Evolutionary conservation across 1,140 invertebrate species (phyloP).

Genomic region (Drosophila azteca): DNA sequence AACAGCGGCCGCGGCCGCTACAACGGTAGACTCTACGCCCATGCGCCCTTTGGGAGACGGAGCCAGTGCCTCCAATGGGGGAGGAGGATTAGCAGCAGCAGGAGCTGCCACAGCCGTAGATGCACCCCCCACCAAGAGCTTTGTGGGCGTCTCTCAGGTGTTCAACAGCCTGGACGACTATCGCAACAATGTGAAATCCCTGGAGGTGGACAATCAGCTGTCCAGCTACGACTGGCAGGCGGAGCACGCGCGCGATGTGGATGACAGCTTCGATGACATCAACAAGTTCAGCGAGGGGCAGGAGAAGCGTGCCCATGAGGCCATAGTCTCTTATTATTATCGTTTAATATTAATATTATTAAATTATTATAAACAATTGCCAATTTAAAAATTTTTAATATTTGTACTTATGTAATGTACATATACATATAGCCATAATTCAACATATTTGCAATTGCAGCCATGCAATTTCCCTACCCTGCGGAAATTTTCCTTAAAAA

Average conservation of each 20-base stretch:
- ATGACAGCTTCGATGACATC: conserved; percentile 52
- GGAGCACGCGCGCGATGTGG: background rate
- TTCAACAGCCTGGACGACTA: conserved; percentile 88
- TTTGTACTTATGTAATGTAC: too few species aligned
- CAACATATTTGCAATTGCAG: too few species aligned
- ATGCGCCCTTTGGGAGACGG: conserved; percentile 52
- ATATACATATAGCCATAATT: too few species aligned
- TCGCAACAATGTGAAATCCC: conserved; percentile 84
- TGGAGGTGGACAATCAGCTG: conserved; percentile 49
- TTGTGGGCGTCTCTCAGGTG: conserved; percentile 84
- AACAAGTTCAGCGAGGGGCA: conserved; percentile 69
- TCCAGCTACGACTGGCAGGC: conserved; percentile 50
- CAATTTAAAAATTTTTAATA: too few species aligned
- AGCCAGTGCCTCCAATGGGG: conserved; percentile 23
- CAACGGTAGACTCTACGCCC: too few species aligned
- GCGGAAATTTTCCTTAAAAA: too few species aligned
- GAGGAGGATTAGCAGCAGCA: conserved; percentile 5
- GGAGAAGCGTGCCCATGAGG: conserved; percentile 26
- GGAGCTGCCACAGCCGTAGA: conserved; percentile 16
- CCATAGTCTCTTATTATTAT: conserved; percentile 50
- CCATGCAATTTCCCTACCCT: too few species aligned
- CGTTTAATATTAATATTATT: too few species aligned
- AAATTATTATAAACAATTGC: too few species aligned
- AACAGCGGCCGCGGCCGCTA: conserved; percentile 10
- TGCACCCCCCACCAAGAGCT: conserved; percentile 49